Conservation (phyloP, 1,140 invertebrate species). For the Calosoma granatense region DNA sequence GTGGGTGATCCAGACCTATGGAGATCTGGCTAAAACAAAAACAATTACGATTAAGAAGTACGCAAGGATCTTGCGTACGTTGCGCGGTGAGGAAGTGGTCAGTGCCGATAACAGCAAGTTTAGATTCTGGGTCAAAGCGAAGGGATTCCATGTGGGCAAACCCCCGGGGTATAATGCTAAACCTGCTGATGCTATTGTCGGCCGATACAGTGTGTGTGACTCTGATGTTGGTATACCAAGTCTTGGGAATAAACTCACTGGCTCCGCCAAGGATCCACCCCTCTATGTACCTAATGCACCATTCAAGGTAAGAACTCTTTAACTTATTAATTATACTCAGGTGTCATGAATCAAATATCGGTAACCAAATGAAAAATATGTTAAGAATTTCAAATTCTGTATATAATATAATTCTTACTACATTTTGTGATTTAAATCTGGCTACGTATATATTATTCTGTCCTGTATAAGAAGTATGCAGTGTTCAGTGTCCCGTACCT, state of each 20-base stretch:
- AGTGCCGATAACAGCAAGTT: conserved; percentile 90
- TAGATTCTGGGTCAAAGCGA: conserved; percentile 92
- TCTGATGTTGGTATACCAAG: conserved; percentile 39
- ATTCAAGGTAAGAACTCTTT: conserved; percentile 44
- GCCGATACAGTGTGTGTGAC: conserved; percentile 51
- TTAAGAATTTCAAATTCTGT: too few relatives aligned
- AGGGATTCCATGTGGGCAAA: conserved; percentile 75
- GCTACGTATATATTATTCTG: too few relatives aligned
- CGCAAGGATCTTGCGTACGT: conserved; percentile 70
- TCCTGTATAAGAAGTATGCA: too few relatives aligned
- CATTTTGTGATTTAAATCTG: too few relatives aligned
- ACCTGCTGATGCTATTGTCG: conserved; percentile 55
- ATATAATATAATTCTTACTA: too few relatives aligned
- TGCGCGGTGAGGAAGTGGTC: conserved; percentile 78
- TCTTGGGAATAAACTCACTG: conserved; percentile 38
- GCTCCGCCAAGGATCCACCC: conserved; percentile 53
- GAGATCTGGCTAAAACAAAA: conserved; percentile 89
- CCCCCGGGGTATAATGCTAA: conserved; percentile 55
- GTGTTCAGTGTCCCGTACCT: too few relatives aligned
- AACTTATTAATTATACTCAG: neutral
- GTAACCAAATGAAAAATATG: too few relatives aligned
- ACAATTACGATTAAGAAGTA: conserved; percentile 90
- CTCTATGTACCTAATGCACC: conserved; percentile 61
- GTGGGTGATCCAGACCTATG: conserved; percentile 88
- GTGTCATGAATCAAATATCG: too few relatives aligned